phyloP scores from a whole-genome alignment of 2,797 vertebrate species.

The Enteromius mattozi region DNA sequence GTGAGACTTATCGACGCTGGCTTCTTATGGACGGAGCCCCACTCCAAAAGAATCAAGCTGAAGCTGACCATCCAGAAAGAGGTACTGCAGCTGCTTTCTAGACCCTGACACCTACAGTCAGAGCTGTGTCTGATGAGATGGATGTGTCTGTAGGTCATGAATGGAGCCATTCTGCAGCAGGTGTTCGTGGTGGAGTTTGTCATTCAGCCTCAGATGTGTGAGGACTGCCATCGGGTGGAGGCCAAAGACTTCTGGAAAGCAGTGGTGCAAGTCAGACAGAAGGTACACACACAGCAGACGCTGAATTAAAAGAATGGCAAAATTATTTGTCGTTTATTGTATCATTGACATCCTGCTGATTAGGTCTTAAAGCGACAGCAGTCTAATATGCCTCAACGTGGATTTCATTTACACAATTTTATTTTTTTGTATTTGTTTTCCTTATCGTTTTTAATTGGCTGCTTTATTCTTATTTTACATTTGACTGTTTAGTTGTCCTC shows the following conservation, averaged over 20 bases:
- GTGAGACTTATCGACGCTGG: slow-evolving; percentile 95
- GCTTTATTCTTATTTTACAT: no score
- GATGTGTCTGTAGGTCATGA: slow-evolving; percentile 87
- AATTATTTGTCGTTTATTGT: no score
- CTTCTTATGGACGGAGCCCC: slow-evolving; percentile 98
- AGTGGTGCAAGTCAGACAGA: slow-evolving; percentile 95
- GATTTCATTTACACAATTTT: no score
- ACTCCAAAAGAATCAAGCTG: slow-evolving; percentile 96
- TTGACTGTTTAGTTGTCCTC: no score
- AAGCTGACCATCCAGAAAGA: slow-evolving; percentile 99
- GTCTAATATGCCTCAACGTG: no score
- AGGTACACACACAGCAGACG: slow-evolving; percentile 79
- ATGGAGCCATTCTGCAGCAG: slow-evolving; percentile 96
- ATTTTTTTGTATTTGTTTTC: no score
- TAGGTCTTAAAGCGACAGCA: no score
- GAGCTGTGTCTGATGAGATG: neutral
- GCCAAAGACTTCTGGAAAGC: slow-evolving; percentile 99
- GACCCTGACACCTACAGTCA: fast-evolving
- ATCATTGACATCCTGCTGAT: no score
- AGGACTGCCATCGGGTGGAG: slow-evolving; percentile 96
- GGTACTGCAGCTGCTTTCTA: slow-evolving; percentile 68
- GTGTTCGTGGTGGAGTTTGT: slow-evolving; percentile 94
- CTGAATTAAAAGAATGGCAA: no score
- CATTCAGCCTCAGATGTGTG: slow-evolving; percentile 92
- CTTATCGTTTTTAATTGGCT: no score